phyloP scores from a whole-genome alignment of 2,113 vertebrate species.

The Maccullochella peelii region DNA sequence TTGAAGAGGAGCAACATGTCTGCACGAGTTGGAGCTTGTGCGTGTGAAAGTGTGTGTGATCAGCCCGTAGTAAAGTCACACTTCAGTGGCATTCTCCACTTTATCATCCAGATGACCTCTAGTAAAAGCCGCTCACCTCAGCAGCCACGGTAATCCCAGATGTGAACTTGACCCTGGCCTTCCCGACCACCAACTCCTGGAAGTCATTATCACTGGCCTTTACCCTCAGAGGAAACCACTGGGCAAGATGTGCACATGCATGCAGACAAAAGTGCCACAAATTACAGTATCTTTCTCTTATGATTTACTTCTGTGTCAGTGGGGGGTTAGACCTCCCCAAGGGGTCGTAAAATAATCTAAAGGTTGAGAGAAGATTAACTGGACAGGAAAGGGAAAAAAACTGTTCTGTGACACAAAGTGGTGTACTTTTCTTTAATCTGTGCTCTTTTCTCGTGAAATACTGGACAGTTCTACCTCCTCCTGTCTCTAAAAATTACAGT shows the following conservation, averaged over 20 bases:
- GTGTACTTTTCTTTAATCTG: conserved; percentile 15
- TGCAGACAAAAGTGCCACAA: conserved; percentile 28
- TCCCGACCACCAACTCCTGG: conserved; percentile 57
- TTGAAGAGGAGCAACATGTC: neutral
- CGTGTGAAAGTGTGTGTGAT: conserved; percentile 13
- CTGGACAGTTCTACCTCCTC: conserved; percentile 10
- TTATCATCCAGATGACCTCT: conserved; percentile 69
- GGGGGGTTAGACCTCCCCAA: conserved; percentile 17
- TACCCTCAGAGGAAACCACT: conserved; percentile 59
- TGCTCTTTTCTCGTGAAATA: conserved; percentile 21
- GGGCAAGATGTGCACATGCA: conserved; percentile 42
- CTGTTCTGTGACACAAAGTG: neutral
- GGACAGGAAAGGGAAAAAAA: conserved; percentile 20
- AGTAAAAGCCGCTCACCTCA: conserved; percentile 60
- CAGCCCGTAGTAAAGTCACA: conserved; percentile 52
- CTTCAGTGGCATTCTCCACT: conserved; percentile 65
- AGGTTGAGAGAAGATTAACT: conserved; percentile 19
- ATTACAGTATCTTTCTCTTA: conserved; percentile 43
- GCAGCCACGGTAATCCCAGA: conserved; percentile 65
- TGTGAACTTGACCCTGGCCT: conserved; percentile 77
- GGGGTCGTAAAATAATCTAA: conserved; percentile 15
- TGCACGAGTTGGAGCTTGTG: conserved; percentile 32
- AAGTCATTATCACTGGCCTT: conserved; percentile 74
- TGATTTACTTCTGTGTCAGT: conserved; percentile 44
- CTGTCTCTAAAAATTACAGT: neutral